These are phyloP conservation scores for Hyposmocoma kahamanoa DNA, from an alignment of 1,140 invertebrate genomes.

Conservation along the genomic window DNA sequence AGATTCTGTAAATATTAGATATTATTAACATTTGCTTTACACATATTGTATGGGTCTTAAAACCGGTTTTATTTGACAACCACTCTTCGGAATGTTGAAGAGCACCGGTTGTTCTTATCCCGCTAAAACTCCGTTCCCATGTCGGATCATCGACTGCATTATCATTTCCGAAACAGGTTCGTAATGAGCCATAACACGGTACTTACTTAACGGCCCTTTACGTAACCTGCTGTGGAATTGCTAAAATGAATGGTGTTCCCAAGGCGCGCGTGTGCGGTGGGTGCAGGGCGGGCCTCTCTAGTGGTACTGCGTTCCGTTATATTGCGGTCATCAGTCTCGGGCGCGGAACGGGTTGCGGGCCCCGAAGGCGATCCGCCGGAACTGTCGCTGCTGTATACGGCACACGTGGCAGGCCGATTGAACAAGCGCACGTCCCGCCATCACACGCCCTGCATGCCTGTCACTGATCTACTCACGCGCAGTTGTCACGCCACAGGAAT, in stretches of 20 bases:
- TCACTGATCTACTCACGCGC: constrained; percentile 8
- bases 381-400: constrained; percentile 44
- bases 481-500: not conserved
- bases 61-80: no score
- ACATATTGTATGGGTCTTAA: no score
- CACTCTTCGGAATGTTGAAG: no score
- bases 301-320: constrained; percentile 51
- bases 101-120: no score
- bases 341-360: constrained; percentile 43
- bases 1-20: no score
- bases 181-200: constrained; percentile 18
- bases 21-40: no score
- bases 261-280: constrained; percentile 22
- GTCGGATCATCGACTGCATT: constrained; percentile 21
- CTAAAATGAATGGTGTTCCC: constrained; percentile 39
- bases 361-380: constrained; percentile 49
- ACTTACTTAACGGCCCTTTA: constrained; percentile 40
- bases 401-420: constrained; percentile 19
- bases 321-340: constrained; percentile 53
- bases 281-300: constrained; percentile 29
- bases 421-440: constrained; percentile 9
- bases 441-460: constrained; percentile 16
- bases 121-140: constrained; percentile 19
- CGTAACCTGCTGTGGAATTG: constrained; percentile 27
- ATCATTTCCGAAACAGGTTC: constrained; percentile 28